A percentile compares a stretch with the other conserved stretches of the same genome.
These are phyloP conservation scores for Miltochrista miniata DNA, from an alignment of 2,888 invertebrate genomes.

Conservation along the genomic window DNA sequence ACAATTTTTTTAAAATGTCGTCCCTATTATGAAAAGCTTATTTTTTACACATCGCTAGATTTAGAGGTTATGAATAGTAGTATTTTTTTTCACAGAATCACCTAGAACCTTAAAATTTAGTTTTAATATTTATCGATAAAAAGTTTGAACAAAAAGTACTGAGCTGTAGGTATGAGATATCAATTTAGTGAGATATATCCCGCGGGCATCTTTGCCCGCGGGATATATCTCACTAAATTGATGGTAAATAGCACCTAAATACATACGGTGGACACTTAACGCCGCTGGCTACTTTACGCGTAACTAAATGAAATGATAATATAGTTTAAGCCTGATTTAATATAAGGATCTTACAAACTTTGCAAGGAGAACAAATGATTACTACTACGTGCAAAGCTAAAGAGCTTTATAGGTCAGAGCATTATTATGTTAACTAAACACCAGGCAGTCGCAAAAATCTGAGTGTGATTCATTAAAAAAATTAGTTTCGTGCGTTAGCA, in stretches of 20 bases:
- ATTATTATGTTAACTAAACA: no score
- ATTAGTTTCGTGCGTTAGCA: no score
- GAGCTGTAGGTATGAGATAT: no score
- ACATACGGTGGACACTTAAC: conserved; percentile 25
- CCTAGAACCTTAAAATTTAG: not conserved
- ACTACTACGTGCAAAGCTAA: conserved; percentile 15
- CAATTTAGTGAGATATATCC: not conserved
- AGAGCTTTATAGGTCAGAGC: no score
- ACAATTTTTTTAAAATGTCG: no score
- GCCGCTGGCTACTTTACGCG: conserved; percentile 37
- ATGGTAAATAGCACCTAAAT: conserved; percentile 46
- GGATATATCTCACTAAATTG: conserved; percentile 49
- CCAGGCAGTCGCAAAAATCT: no score
- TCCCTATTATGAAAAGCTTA: no score
- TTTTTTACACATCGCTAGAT: no score
- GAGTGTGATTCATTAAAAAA: no score
- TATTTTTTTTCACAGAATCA: no score
- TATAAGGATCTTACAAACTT: not conserved
- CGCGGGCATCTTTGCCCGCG: conserved; percentile 23
- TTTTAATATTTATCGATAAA: conserved; percentile 25
- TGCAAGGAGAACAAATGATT: not conserved
- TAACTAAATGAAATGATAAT: conserved; percentile 56
- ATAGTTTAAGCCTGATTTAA: not conserved
- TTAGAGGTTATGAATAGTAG: no score
- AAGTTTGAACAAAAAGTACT: no score